Conservation (phyloP, 2,888 invertebrate species). For the Kuschelorhynchus macadamiae region DNA sequence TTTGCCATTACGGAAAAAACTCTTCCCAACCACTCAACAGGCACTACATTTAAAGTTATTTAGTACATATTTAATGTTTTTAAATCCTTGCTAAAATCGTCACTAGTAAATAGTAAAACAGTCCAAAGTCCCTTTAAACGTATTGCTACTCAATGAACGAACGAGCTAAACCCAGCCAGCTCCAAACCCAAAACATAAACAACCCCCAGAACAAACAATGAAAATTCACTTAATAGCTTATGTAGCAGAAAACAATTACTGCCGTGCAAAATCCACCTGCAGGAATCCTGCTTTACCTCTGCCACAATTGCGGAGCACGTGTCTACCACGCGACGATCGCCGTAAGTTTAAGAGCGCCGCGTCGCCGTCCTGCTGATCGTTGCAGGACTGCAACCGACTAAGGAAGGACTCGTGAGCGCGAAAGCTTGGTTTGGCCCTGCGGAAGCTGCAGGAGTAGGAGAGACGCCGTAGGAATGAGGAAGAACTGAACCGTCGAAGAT, state of each 20-base stretch:
- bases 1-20: background rate
- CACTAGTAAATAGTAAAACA: no score
- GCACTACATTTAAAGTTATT: background rate
- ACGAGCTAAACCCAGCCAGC: no score
- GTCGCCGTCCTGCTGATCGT: conserved; percentile 28
- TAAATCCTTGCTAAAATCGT: no score
- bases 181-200: background rate
- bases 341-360: conserved; percentile 8
- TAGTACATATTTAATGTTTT: background rate
- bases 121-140: no score
- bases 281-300: conserved; percentile 16
- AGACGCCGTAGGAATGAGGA: conserved; percentile 35
- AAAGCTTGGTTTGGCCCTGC: conserved; percentile 31
- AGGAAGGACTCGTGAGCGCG: conserved; percentile 30
- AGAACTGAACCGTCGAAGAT: conserved; percentile 8
- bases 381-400: conserved; percentile 37
- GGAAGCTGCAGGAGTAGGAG: conserved; percentile 39
- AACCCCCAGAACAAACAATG: background rate
- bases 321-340: conserved; percentile 29
- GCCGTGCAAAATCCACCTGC: conserved; percentile 28
- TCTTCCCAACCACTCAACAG: background rate
- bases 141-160: no score
- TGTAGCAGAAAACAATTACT: conserved; percentile 13
- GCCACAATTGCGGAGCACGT: conserved; percentile 19
- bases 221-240: conserved; percentile 13